Evolutionary conservation across 2,113 vertebrate species (phyloP).

Genomic region (Vidua macroura): DNA sequence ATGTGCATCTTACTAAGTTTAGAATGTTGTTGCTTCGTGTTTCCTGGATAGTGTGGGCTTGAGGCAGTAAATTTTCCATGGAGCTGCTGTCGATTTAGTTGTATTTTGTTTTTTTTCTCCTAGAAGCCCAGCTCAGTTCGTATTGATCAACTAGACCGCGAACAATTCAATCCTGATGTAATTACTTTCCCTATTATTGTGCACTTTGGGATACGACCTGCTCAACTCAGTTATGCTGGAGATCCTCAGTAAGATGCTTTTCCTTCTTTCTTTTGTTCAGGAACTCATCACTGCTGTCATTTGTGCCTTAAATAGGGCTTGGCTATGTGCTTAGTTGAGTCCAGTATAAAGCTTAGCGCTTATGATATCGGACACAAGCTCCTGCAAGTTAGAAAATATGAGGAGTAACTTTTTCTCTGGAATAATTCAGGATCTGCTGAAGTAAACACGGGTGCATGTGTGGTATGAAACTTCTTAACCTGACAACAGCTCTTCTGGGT

Average conservation of each 20-base stretch:
- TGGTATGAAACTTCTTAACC: not conserved
- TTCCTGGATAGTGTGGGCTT: not conserved
- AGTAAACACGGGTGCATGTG: not conserved
- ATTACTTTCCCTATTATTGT: constrained; percentile 99
- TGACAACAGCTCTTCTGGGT: not conserved
- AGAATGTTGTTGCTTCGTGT: not conserved
- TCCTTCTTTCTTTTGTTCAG: constrained; percentile 40
- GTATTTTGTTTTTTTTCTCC: constrained; percentile 30
- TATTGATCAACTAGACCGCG: constrained; percentile 98
- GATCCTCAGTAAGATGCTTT: constrained; percentile 93
- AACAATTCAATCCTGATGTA: constrained; percentile 97
- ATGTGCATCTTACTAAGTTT: not conserved
- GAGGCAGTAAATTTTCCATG: not conserved
- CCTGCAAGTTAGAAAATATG: not conserved
- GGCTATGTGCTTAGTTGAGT: not conserved
- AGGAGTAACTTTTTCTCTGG: not conserved
- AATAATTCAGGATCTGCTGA: not conserved
- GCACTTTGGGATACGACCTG: constrained; percentile 96
- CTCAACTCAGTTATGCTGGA: constrained; percentile 98
- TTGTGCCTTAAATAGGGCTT: not conserved
- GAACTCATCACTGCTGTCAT: not conserved
- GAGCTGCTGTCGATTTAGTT: not conserved
- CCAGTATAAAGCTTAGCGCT: fast-evolving
- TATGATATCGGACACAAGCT: not conserved
- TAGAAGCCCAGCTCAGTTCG: constrained; percentile 98